A percentile compares a stretch with the other conserved stretches of the same genome.
phyloP scores from a whole-genome alignment of 2,113 vertebrate species.

The Colossoma macropomum region DNA sequence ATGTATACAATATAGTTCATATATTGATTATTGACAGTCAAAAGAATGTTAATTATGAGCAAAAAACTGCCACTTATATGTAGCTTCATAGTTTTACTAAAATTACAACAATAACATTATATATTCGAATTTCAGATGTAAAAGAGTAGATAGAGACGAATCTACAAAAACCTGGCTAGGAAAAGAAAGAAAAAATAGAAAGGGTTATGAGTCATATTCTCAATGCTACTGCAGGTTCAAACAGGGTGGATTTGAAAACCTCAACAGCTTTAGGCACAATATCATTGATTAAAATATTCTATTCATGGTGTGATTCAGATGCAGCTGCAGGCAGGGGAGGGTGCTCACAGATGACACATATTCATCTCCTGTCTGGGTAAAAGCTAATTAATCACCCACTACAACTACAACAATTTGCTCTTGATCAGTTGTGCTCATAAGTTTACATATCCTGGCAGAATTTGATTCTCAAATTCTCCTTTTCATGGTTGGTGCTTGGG shows the following conservation, averaged over 20 bases:
- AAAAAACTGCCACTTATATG: no score
- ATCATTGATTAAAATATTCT: not conserved
- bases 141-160: not conserved
- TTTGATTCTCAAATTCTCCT: no score
- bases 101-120: no score
- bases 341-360: not conserved
- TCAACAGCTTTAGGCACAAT: not conserved
- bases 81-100: no score
- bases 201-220: constrained; percentile 11
- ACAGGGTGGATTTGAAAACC: constrained; percentile 4
- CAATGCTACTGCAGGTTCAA: constrained; percentile 8
- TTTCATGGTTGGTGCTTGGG: no score
- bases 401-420: not conserved
- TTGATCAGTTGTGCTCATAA: no score
- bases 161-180: constrained; percentile 10
- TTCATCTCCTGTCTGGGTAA: not conserved
- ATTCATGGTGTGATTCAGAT: constrained; percentile 9
- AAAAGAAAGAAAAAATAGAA: constrained; percentile 9
- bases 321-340: not conserved
- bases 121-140: no score
- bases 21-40: no score
- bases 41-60: no score
- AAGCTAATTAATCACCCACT: not conserved
- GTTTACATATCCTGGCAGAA: no score
- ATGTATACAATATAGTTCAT: no score